Conservation (phyloP, 2,113 vertebrate species). For the Gorsachius goisagi region DNA sequence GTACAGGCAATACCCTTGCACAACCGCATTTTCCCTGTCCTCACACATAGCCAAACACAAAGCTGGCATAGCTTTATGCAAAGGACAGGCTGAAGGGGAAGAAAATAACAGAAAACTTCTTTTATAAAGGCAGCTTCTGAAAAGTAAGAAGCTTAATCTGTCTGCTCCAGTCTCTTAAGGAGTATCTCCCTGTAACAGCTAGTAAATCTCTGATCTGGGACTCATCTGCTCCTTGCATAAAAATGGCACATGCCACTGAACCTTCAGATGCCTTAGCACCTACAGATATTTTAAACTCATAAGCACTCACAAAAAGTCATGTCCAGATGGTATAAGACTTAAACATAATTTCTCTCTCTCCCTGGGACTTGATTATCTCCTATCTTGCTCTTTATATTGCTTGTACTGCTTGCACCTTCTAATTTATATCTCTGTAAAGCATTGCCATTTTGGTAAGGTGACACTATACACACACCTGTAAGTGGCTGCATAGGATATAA, state of each 20-base stretch:
- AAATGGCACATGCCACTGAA: constrained; percentile 11
- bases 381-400: constrained; percentile 11
- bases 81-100: background rate
- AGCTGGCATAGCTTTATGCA: background rate
- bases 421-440: constrained; percentile 19
- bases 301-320: background rate
- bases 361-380: constrained; percentile 8
- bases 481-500: constrained; percentile 11
- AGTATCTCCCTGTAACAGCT: background rate
- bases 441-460: constrained; percentile 10
- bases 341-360: background rate
- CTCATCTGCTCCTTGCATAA: background rate
- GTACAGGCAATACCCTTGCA: background rate
- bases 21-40: background rate
- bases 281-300: constrained; percentile 39
- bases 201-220: constrained; percentile 16
- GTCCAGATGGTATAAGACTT: constrained; percentile 33
- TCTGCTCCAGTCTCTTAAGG: background rate
- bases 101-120: background rate
- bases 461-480: background rate
- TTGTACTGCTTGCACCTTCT: constrained; percentile 7
- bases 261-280: constrained; percentile 37
- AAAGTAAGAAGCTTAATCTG: background rate
- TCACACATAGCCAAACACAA: background rate
- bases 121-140: background rate